A percentile compares a stretch with the other conserved stretches of the same genome.
Evolutionary conservation across 1,140 invertebrate species (phyloP).

Genomic region (Drosophila sp.): DNA sequence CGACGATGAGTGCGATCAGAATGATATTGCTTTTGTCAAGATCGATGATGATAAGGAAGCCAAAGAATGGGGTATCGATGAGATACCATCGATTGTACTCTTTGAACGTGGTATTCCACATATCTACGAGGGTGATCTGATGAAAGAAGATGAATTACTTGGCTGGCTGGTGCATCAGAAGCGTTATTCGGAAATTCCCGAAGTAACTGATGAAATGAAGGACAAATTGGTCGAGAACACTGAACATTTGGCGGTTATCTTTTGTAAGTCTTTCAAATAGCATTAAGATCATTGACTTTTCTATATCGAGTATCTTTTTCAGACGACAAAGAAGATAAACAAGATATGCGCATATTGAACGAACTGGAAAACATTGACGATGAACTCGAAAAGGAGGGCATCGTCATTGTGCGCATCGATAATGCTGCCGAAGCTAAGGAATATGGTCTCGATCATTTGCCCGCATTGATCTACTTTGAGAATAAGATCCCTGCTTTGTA

Average conservation of each 20-base stretch:
- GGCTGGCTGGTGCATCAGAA: conserved; percentile 96
- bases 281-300: background rate
- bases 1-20: conserved; percentile 96
- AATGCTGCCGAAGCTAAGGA: conserved; percentile 95
- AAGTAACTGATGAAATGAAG: conserved; percentile 97
- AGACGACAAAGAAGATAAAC: conserved; percentile 96
- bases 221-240: conserved; percentile 94
- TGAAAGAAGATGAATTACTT: conserved; percentile 95
- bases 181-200: conserved; percentile 95
- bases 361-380: conserved; percentile 97
- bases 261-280: conserved; percentile 88
- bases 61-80: conserved; percentile 94
- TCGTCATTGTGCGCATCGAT: conserved; percentile 95
- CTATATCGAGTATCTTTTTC: conserved; percentile 2
- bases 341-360: conserved; percentile 94
- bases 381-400: conserved; percentile 94
- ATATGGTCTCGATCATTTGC: conserved; percentile 95
- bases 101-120: conserved; percentile 95
- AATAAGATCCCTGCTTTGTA: conserved; percentile 96
- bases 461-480: conserved; percentile 95
- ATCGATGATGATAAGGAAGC: conserved; percentile 95
- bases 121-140: conserved; percentile 95
- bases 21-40: conserved; percentile 96
- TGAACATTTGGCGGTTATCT: conserved; percentile 92
- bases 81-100: conserved; percentile 91